Conservation (phyloP, 2,797 vertebrate genomes). For the Centropyge bicolor region DNA sequence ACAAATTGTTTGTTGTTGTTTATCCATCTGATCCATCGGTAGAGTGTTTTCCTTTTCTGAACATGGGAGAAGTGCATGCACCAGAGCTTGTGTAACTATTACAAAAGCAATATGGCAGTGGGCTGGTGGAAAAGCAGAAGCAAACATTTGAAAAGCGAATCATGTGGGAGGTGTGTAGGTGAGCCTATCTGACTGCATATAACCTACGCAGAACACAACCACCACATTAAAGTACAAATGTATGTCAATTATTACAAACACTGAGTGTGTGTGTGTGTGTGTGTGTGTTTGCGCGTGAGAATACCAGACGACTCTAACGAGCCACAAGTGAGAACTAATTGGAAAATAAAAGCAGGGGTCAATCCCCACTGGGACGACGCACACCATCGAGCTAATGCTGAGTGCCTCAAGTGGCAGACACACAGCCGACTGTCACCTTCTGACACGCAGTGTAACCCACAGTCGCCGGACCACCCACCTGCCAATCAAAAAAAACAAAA, state of each 20-base stretch:
- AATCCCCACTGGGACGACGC: constrained; percentile 43
- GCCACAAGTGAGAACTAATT: constrained; percentile 51
- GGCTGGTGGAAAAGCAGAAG: constrained; percentile 23
- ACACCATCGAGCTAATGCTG: constrained; percentile 46
- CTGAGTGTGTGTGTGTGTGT: not conserved
- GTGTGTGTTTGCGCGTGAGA: not conserved
- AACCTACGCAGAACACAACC: not conserved
- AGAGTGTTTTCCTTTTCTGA: not conserved
- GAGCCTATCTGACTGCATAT: constrained; percentile 11
- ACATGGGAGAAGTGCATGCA: not conserved
- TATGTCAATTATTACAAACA: not conserved
- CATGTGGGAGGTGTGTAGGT: constrained; percentile 44
- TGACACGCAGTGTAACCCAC: constrained; percentile 52
- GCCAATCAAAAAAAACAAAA: constrained; percentile 55
- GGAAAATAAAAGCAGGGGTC: constrained; percentile 58
- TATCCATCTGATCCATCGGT: not conserved
- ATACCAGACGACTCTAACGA: constrained; percentile 23
- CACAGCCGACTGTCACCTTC: constrained; percentile 55
- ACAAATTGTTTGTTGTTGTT: not conserved
- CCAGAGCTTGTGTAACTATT: constrained; percentile 9
- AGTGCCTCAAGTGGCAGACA: constrained; percentile 28
- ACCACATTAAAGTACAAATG: constrained; percentile 3
- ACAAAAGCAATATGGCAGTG: not conserved
- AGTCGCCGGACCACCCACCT: constrained; percentile 52
- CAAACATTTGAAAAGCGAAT: constrained; percentile 5